Percentiles rank a stretch among this genome's conserved stretches.
These are phyloP conservation scores for Tragulus kanchil DNA, from an alignment of 2,113 vertebrate genomes.

Conservation along the genomic window DNA sequence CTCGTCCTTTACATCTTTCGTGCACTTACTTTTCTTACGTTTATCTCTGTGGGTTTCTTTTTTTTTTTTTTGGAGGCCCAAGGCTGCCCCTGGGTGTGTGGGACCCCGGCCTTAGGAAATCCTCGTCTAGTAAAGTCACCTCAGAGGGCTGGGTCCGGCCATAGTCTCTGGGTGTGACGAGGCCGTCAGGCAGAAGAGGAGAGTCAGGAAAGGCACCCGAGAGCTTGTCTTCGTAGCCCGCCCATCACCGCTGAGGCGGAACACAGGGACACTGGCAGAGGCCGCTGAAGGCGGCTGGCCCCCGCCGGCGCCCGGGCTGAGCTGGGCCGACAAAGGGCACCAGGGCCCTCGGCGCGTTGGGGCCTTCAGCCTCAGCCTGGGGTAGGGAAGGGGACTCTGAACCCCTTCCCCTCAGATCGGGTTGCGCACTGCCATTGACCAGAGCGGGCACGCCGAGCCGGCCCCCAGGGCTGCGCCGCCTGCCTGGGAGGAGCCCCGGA, in stretches of 20 bases:
- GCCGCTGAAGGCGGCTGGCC: not conserved
- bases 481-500: not conserved
- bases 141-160: not conserved
- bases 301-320: fast-evolving
- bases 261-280: not conserved
- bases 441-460: not conserved
- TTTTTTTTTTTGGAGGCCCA: not conserved
- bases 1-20: not conserved
- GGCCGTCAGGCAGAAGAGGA: not conserved
- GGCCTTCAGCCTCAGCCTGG: not conserved
- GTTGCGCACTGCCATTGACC: not conserved
- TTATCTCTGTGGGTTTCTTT: not conserved
- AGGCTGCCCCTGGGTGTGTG: not conserved
- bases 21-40: not conserved
- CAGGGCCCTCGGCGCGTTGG: not conserved
- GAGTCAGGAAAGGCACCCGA: not conserved
- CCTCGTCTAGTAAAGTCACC: fast-evolving
- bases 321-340: not conserved
- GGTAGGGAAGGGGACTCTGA: conserved; percentile 54
- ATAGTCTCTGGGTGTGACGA: not conserved
- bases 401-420: not conserved
- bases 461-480: not conserved
- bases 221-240: fast-evolving
- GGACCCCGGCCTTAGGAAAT: fast-evolving
- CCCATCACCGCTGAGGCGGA: not conserved